These are phyloP conservation scores for Orientallactaga bullata DNA, from an alignment of 2,113 vertebrate genomes.

Conservation along the genomic window DNA sequence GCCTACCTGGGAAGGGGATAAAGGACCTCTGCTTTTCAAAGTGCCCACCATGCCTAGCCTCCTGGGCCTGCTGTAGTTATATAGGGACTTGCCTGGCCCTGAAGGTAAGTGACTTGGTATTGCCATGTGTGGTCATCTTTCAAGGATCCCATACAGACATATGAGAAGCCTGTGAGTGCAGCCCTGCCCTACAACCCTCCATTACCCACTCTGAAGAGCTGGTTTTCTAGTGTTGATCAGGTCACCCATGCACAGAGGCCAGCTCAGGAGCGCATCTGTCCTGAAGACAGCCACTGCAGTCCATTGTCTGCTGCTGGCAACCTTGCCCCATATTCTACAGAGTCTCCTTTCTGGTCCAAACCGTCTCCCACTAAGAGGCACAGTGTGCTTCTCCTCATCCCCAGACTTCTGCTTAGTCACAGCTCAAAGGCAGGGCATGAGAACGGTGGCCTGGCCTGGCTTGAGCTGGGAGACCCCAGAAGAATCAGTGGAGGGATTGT, in stretches of 20 bases:
- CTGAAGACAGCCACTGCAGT: too few species aligned
- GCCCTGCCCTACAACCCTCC: neutral
- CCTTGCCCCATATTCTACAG: neutral
- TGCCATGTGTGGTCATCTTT: neutral
- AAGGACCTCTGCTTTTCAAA: neutral
- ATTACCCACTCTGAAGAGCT: neutral
- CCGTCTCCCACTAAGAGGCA: neutral
- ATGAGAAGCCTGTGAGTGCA: too few species aligned
- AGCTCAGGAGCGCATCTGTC: neutral
- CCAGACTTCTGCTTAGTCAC: neutral
- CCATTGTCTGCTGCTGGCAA: neutral
- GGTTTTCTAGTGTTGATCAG: neutral
- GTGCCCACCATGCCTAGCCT: neutral
- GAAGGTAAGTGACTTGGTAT: neutral
- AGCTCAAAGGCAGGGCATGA: neutral
- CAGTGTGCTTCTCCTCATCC: neutral
- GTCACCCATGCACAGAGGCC: neutral
- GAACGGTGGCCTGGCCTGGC: neutral
- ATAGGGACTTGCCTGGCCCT: neutral
- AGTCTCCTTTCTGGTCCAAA: neutral
- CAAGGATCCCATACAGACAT: too few species aligned
- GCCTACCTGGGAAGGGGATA: rapidly evolving
- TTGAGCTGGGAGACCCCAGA: neutral
- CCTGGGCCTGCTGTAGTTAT: neutral
- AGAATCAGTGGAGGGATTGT: neutral